Conservation (phyloP, 2,797 vertebrate species). For the Avahi laniger region DNA sequence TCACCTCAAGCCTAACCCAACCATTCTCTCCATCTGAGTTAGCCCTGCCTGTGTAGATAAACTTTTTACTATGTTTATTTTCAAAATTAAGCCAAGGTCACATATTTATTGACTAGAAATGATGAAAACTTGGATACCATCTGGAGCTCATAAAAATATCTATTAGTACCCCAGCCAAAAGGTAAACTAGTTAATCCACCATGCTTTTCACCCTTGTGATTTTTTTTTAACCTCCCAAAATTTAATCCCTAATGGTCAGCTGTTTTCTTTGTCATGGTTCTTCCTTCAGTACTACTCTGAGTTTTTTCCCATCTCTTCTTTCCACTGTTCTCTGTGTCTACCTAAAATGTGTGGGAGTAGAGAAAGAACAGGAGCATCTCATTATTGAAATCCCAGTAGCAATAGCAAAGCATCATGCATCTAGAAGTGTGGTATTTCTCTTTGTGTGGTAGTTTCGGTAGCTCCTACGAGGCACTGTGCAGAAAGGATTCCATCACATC, state of each 20-base stretch:
- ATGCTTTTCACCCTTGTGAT: background rate
- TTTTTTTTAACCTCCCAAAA: background rate
- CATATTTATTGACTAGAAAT: constrained; percentile 11
- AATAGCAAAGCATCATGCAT: background rate
- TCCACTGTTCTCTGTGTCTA: background rate
- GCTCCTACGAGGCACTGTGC: background rate
- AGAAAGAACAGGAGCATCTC: background rate
- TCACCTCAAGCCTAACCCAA: background rate
- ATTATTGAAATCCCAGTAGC: background rate
- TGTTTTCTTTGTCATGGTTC: background rate
- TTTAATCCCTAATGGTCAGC: background rate
- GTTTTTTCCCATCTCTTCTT: background rate
- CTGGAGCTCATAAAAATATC: background rate
- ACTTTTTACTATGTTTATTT: constrained; percentile 41
- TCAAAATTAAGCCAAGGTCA: background rate
- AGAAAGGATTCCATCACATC: background rate
- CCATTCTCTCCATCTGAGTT: background rate
- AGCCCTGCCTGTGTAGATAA: background rate
- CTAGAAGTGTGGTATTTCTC: background rate
- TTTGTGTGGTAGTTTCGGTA: background rate
- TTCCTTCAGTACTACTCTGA: background rate
- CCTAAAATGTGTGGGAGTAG: background rate
- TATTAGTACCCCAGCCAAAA: background rate
- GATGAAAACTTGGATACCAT: background rate
- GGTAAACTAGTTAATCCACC: background rate